Evolutionary conservation across 2,113 vertebrate species (phyloP).

Genomic region (Lethenteron reissneri): DNA sequence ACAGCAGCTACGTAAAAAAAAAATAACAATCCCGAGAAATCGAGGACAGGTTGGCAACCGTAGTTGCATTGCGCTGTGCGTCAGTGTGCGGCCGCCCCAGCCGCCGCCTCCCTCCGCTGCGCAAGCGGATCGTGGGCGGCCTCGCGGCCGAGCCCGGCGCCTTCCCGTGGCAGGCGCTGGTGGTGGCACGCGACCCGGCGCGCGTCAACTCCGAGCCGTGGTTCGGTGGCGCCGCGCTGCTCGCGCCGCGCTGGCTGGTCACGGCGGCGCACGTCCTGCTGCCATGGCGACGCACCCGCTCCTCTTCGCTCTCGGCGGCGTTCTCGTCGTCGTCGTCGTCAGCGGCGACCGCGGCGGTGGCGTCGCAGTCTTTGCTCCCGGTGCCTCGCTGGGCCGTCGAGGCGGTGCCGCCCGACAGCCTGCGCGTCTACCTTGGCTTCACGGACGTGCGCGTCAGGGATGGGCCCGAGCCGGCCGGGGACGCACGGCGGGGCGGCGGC

Average conservation of each 20-base stretch:
- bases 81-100: slow-evolving; percentile 39
- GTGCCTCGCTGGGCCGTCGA: slow-evolving; percentile 22
- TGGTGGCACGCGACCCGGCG: slow-evolving; percentile 61
- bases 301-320: slow-evolving; percentile 9
- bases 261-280: slow-evolving; percentile 60
- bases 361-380: no score
- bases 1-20: neutral
- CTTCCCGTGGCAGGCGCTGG: slow-evolving; percentile 82
- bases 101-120: slow-evolving; percentile 32
- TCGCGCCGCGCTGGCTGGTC: slow-evolving; percentile 61
- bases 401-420: slow-evolving; percentile 43
- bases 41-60: neutral
- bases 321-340: no score
- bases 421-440: slow-evolving; percentile 53
- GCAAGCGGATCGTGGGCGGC: slow-evolving; percentile 72
- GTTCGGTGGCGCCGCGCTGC: slow-evolving; percentile 80
- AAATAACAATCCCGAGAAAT: neutral
- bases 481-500: no score
- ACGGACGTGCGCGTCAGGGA: slow-evolving; percentile 33
- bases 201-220: slow-evolving; percentile 58
- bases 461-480: no score
- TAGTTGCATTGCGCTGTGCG: slow-evolving; percentile 9
- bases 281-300: slow-evolving; percentile 28
- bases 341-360: no score
- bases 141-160: slow-evolving; percentile 38